phyloP scores from a whole-genome alignment of 2,888 invertebrate genomes.

The Dione vanillae region DNA sequence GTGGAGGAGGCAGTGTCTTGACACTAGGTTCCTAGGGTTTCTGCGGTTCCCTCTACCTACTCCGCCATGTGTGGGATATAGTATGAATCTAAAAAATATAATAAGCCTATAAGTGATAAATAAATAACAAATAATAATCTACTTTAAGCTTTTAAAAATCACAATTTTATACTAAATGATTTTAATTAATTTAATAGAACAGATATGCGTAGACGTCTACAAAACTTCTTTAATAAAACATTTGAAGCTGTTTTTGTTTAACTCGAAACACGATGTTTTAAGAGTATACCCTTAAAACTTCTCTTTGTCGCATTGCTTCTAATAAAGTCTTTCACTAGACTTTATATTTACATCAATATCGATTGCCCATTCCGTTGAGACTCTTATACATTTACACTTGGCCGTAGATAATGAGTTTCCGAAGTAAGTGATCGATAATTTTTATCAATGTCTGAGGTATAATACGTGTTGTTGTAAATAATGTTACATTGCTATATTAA shows the following conservation, averaged over 20 bases:
- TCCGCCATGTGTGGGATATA: no score
- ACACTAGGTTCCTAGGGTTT: no score
- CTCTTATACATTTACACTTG: background rate
- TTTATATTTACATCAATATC: conserved; percentile 22
- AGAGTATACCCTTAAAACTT: conserved; percentile 26
- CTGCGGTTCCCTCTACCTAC: no score
- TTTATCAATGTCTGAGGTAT: no score
- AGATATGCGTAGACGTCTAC: background rate
- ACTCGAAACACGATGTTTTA: conserved; percentile 20
- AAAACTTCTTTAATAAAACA: conserved; percentile 12
- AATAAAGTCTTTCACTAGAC: conserved; percentile 11
- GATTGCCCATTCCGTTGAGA: no score
- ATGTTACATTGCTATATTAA: no score
- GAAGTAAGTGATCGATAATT: background rate
- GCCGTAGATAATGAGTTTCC: background rate
- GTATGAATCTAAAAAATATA: no score
- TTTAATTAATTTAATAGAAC: background rate
- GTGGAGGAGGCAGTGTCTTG: no score
- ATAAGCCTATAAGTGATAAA: no score
- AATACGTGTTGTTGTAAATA: no score
- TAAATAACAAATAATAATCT: no score
- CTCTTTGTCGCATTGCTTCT: conserved; percentile 21
- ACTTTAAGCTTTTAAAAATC: no score
- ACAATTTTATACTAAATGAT: background rate
- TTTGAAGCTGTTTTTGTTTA: conserved; percentile 5